Conservation (phyloP, 2,888 invertebrate species). For the Patella depressa region DNA sequence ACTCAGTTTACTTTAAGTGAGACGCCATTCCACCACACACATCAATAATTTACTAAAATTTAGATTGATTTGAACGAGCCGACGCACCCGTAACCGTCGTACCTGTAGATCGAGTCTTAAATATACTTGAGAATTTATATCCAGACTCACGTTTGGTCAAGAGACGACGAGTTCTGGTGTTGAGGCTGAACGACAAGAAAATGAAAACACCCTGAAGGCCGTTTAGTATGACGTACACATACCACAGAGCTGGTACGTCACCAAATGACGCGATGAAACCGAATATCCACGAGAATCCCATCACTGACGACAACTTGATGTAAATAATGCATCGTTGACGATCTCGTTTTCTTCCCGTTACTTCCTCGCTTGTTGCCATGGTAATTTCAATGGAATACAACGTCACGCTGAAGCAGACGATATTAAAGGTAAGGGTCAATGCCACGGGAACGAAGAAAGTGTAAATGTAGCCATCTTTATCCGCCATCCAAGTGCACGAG, state of each 20-base stretch:
- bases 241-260: constrained; percentile 23
- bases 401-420: constrained; percentile 32
- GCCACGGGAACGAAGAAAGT: constrained; percentile 31
- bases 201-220: constrained; percentile 32
- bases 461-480: constrained; percentile 10
- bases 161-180: background rate
- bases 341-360: constrained; percentile 14
- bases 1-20: no score
- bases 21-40: no score
- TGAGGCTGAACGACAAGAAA: constrained; percentile 25
- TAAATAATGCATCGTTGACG: constrained; percentile 21
- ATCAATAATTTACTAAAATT: no score
- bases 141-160: background rate
- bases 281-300: constrained; percentile 32
- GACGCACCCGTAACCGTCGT: no score
- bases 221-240: constrained; percentile 31
- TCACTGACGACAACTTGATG: constrained; percentile 25
- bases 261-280: constrained; percentile 31
- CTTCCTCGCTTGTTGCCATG: background rate
- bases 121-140: no score
- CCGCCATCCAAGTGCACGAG: constrained; percentile 20
- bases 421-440: constrained; percentile 26
- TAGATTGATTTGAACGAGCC: no score
- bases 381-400: constrained; percentile 13
- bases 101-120: no score